Percentiles rank a stretch among this genome's conserved stretches.
Evolutionary conservation across 2,797 vertebrate genomes (phyloP).

Genomic region (Oreochromis mossambicus): DNA sequence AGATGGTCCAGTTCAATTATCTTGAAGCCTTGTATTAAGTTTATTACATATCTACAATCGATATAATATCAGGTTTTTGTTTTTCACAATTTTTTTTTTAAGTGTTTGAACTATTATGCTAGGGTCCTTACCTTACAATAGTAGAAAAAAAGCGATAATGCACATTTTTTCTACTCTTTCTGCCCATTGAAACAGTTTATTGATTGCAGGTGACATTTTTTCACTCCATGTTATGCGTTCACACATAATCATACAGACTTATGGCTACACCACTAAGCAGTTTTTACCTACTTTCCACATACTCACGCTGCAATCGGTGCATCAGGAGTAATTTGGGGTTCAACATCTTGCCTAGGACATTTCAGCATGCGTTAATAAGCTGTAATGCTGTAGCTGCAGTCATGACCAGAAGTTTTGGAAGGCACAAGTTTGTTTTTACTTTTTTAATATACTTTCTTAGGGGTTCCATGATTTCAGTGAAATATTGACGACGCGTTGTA

Average conservation of each 20-base stretch:
- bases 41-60: neutral
- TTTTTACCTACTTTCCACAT: neutral
- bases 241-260: neutral
- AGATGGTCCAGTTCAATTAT: neutral
- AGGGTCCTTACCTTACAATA: fast-evolving
- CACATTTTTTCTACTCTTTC: neutral
- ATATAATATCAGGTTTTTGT: neutral
- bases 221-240: neutral
- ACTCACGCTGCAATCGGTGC: fast-evolving
- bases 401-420: neutral
- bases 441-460: neutral
- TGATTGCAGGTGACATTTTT: neutral
- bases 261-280: fast-evolving
- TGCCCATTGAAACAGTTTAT: neutral
- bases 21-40: neutral
- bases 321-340: neutral
- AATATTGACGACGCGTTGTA: neutral
- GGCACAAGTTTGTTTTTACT: fast-evolving
- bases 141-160: no score
- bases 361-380: neutral
- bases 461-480: neutral
- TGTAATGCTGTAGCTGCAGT: neutral
- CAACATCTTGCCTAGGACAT: neutral
- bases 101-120: neutral
- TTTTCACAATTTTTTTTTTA: neutral